phyloP scores from a whole-genome alignment of 2,113 vertebrate species.

The Emydura subglobosa region DNA sequence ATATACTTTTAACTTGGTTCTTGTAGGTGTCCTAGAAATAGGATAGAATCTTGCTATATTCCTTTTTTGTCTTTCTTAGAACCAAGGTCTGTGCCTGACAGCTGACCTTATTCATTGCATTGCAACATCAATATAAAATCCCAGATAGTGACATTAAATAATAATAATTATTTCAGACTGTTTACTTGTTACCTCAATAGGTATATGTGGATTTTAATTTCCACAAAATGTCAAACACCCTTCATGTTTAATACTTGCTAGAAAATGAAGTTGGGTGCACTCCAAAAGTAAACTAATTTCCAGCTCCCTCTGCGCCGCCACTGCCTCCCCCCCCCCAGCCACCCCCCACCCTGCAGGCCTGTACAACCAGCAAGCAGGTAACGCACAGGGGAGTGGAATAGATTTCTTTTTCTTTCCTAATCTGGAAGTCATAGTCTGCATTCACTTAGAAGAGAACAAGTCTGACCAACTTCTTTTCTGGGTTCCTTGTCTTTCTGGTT shows the following conservation, averaged over 20 bases:
- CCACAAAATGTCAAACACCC: not conserved
- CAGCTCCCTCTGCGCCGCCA: not conserved
- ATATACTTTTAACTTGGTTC: not conserved
- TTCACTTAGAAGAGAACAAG: conserved; percentile 19
- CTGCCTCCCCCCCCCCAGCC: fast-evolving
- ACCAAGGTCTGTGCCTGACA: conserved; percentile 13
- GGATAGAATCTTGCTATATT: not conserved
- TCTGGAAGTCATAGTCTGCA: not conserved
- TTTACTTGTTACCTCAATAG: not conserved
- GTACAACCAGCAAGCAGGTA: conserved; percentile 8
- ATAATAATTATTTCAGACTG: not conserved
- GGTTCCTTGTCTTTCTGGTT: not conserved
- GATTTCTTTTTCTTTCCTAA: not conserved
- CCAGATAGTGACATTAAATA: not conserved
- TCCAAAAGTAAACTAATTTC: conserved; percentile 39
- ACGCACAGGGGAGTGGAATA: not conserved
- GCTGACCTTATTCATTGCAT: conserved; percentile 23
- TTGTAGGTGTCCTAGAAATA: not conserved
- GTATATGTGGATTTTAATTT: not conserved
- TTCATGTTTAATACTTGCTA: not conserved
- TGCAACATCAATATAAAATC: not conserved
- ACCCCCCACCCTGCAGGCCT: not conserved
- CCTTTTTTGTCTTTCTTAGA: conserved; percentile 18
- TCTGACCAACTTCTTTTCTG: not conserved
- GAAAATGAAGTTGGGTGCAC: not conserved